Percentiles rank a stretch among this genome's conserved stretches.
phyloP scores from a whole-genome alignment of 2,797 vertebrate genomes.

The Microcaecilia unicolor region DNA sequence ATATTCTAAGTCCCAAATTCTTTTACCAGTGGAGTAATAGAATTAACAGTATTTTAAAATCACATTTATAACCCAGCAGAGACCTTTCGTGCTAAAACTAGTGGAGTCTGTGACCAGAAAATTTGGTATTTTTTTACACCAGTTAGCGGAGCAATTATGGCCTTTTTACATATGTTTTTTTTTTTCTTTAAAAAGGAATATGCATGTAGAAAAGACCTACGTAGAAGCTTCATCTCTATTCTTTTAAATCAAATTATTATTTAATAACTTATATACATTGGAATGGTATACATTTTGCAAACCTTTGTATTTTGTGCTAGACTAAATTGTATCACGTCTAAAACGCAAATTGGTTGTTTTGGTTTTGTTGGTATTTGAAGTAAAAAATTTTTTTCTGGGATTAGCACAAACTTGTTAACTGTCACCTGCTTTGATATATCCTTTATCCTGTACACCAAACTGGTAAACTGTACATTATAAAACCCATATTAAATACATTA shows the following conservation, averaged over 20 bases:
- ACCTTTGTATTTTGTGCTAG: constrained; percentile 70
- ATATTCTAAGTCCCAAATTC: constrained; percentile 60
- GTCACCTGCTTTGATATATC: constrained; percentile 67
- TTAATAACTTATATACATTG: constrained; percentile 80
- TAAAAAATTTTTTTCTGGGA: constrained; percentile 71
- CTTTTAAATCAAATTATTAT: constrained; percentile 78
- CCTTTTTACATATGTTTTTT: constrained; percentile 64
- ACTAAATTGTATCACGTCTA: constrained; percentile 60
- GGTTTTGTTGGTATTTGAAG: constrained; percentile 50
- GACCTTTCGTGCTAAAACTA: constrained; percentile 73
- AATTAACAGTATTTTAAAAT: constrained; percentile 72
- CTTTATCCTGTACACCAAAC: constrained; percentile 61
- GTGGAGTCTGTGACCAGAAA: constrained; percentile 65
- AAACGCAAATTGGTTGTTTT: constrained; percentile 48
- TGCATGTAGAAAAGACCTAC: constrained; percentile 85
- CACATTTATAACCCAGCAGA: constrained; percentile 63
- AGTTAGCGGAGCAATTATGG: constrained; percentile 72
- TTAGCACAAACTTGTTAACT: constrained; percentile 56
- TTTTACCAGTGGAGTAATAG: constrained; percentile 63
- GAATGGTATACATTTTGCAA: constrained; percentile 64
- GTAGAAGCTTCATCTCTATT: constrained; percentile 77
- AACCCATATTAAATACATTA: constrained; percentile 73
- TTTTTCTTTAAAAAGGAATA: constrained; percentile 59
- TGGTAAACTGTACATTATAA: constrained; percentile 65
- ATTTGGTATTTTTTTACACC: constrained; percentile 70